Evolutionary conservation across 2,113 vertebrate species (phyloP).

Genomic region (Nannobrachium achirus): DNA sequence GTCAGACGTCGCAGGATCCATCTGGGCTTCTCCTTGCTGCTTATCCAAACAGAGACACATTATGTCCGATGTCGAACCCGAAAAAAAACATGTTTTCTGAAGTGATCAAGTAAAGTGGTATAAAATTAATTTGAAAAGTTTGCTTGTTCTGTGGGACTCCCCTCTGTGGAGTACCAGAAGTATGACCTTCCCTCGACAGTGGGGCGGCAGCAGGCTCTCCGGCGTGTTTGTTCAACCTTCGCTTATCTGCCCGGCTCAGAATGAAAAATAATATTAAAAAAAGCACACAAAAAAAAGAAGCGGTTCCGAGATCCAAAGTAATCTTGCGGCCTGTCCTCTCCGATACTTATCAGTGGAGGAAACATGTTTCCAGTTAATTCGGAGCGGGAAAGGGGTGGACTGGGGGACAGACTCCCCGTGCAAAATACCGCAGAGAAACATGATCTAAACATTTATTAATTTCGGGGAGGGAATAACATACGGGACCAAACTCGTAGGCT

Average conservation of each 20-base stretch:
- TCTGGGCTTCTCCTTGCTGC: conserved; percentile 22
- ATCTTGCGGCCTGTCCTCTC: conserved; percentile 62
- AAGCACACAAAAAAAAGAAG: conserved; percentile 42
- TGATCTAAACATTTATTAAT: conserved; percentile 63
- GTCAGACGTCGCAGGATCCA: conserved; percentile 33
- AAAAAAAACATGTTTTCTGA: conserved; percentile 46
- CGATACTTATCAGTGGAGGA: conserved; percentile 68
- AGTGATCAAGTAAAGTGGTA: conserved; percentile 49
- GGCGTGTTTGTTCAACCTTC: conserved; percentile 63
- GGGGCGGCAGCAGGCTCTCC: conserved; percentile 35
- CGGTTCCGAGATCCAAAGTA: conserved; percentile 62
- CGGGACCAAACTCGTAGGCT: conserved; percentile 29
- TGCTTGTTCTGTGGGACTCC: conserved; percentile 52
- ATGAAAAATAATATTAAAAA: conserved; percentile 45
- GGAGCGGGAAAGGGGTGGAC: conserved; percentile 45
- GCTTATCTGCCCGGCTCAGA: conserved; percentile 49
- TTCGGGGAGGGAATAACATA: conserved; percentile 45
- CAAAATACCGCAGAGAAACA: conserved; percentile 60
- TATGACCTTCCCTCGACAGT: conserved; percentile 38
- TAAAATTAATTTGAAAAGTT: conserved; percentile 56
- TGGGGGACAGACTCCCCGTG: conserved; percentile 22
- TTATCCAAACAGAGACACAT: conserved; percentile 31
- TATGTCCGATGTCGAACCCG: conserved; percentile 55
- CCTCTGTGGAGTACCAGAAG: conserved; percentile 60
- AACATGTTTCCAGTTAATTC: conserved; percentile 73